Base-by-base conservation (phyloP, 2,888 invertebrate genomes). In the Cantharis lateralis region DNA sequence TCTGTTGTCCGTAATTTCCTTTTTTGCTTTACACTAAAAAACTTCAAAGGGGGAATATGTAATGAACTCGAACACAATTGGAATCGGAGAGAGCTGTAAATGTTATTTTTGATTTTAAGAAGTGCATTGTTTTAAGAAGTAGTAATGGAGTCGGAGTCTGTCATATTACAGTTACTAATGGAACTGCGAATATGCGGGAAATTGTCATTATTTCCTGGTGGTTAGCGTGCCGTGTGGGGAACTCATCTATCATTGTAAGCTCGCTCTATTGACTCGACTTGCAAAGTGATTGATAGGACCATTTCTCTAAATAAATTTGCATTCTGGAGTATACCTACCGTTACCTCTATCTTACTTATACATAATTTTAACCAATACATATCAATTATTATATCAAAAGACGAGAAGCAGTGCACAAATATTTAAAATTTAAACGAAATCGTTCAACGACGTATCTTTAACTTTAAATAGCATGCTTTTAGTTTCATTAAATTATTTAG, bases 231-330 rank as follows among this genome's bases (percentile, higher is more conserved):
- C 79, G 80, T 81, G 82, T 80, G 81, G 82, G 81, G 80, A 81
- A 74, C 79, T 81, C 83, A 84, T 84, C 83, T 83, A 84, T 84
- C 84, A 84, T 80, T 76, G 78, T 77, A 79, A 77, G 75, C 74
- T 71, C 75, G 79, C 70, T 79, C 78, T 78, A 82, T 81, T 83
- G 81, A 81, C 82, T 79, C 78, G 80, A 82, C 81, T 81, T 81
- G 80, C 79, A 79, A 82, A 78, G 80, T 83, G 84, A 84, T 84
- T 84, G 84, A 84, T 84, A 80, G 83, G 81, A 82, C 80, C 82
- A 81, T 83, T 83, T 78, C 82, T 82, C 78, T 80, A 83, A 82
- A 83, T 84, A 82, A 82, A 83, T 84, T 83, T 84, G 82, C 83
- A 81, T 83, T 80, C 72, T 78, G 75, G 77, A 78, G 71, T 81